These are phyloP conservation scores for Ahaetulla prasina DNA, from an alignment of 2,113 vertebrate genomes.

Conservation along the genomic window DNA sequence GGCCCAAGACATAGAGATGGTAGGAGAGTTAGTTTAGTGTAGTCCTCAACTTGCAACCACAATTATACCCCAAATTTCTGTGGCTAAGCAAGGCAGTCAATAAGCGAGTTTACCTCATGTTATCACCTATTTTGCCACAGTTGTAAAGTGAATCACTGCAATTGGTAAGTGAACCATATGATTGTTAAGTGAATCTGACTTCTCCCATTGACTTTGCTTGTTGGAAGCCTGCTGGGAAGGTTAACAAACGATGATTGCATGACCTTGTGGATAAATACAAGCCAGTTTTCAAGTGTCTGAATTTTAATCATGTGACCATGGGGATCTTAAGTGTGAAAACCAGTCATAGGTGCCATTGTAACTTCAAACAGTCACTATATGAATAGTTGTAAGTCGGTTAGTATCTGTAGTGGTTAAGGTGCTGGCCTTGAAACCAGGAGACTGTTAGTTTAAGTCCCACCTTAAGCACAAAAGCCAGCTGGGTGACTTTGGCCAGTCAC, in stretches of 20 bases:
- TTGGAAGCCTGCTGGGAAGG: neutral
- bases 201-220: neutral
- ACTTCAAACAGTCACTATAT: neutral
- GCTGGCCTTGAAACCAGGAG: neutral
- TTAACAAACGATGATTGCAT: neutral
- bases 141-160: neutral
- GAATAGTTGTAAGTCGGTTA: neutral
- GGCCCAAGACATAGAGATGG: too few relatives aligned
- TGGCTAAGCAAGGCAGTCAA: neutral
- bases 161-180: neutral
- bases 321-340: neutral
- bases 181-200: neutral
- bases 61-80: neutral
- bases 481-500: neutral
- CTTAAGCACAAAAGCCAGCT: neutral
- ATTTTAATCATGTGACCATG: neutral
- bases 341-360: neutral
- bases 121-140: neutral
- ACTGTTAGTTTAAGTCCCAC: neutral
- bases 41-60: neutral
- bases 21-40: neutral
- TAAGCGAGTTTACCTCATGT: neutral
- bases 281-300: neutral
- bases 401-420: neutral
- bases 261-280: neutral